Evolutionary conservation across 2,113 vertebrate species (phyloP), one percentile per base, ranked within the genome.

Genomic region (Silurus meridionalis): DNA sequence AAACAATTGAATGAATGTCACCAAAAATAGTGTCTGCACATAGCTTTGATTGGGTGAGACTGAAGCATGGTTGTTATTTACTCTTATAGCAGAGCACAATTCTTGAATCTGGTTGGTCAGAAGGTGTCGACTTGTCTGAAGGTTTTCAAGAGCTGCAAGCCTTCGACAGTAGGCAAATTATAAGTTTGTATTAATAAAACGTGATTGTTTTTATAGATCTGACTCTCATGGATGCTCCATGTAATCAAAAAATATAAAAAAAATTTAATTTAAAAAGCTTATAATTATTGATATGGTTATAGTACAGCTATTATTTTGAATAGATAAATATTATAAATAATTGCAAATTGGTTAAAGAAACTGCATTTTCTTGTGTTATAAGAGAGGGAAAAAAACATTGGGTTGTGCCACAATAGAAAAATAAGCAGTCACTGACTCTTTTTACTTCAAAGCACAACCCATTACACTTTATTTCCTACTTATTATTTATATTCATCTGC

Each of bases 321-420:
- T 19, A 46, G 19, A 46, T 37, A 19, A 46, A 9, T 48, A 0
- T 8, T 48, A 0, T 8, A 71, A 69, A 7, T 2, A 19, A 1
- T 48, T 3, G 37, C 6, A 71, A 50, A 72, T 10, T 21, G 17
- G 37, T 37, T 1, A 37, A 37, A 37, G 2, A 37, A 37, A 37
- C 37, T 37, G 37, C 37, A 37, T 37, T 37, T 37, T 37, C 37
- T 8, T 48, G 17, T 48, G 8, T 2, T 46, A 71, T 46, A 19
- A 67, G 64, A 28, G 25, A 9, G 0, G 4, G 3, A 17, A 46
- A 71, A 71, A 46, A 6, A 21, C 8, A 48, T 72, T 2, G 8
- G 17, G 46, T 71, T 72, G 46, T 72, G 69, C 69, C 21, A 8
- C 2, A 48, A 19, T 21, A 72, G 46, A 8, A 50, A 50, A 72